Conservation (phyloP, 2,797 vertebrate genomes). For the Botia almorhae region DNA sequence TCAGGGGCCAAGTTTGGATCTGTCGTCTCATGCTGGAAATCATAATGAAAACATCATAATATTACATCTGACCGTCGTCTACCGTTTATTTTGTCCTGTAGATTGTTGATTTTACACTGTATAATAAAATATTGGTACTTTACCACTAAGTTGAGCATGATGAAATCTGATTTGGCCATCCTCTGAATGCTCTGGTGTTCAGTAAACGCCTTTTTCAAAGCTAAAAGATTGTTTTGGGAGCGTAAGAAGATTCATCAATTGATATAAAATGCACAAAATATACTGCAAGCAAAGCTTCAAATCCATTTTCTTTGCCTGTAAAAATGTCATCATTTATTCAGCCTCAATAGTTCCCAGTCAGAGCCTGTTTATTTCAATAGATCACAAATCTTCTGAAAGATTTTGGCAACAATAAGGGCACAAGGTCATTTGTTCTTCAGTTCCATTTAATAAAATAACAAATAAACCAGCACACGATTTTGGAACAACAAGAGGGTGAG, state of each 20-base stretch:
- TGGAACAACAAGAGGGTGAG: neutral
- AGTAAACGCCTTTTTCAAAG: conserved; percentile 73
- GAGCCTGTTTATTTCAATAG: too few species aligned
- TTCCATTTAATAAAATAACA: too few species aligned
- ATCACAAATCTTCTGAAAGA: too few species aligned
- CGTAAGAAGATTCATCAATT: neutral
- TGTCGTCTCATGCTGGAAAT: conserved; percentile 80
- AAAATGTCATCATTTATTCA: too few species aligned
- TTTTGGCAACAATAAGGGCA: too few species aligned
- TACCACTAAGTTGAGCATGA: conserved; percentile 78
- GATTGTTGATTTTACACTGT: neutral
- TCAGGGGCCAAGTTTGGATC: conserved; percentile 87
- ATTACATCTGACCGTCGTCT: neutral
- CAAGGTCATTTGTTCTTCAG: too few species aligned
- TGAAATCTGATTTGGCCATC: conserved; percentile 76
- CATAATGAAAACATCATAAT: conserved; percentile 19
- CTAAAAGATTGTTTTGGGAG: conserved; percentile 56
- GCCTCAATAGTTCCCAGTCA: too few species aligned
- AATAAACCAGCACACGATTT: neutral
- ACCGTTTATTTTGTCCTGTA: neutral
- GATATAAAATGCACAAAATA: neutral
- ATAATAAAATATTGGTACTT: conserved; percentile 28
- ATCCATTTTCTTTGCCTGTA: too few species aligned
- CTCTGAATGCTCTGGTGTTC: conserved; percentile 69
- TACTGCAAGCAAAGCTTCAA: neutral